Evolutionary conservation across 1,140 invertebrate genomes (phyloP), one percentile per base, ranked within the genome.

Genomic region (Trachymyrmex septentrionalis): DNA sequence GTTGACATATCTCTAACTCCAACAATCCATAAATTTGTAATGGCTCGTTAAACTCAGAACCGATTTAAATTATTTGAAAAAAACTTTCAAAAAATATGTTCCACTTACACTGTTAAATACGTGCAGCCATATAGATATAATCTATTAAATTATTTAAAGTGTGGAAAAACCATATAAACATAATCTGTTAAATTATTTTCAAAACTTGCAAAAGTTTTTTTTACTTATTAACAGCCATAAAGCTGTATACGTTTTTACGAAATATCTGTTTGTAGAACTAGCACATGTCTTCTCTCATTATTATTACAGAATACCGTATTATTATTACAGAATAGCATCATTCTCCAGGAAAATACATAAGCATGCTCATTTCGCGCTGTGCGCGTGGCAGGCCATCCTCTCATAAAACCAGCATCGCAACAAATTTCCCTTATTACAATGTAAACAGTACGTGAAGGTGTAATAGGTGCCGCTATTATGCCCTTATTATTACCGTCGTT

Each of bases 391-490:
- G 55, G 24, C 55, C 71, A 73, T 75, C 14, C 27, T 48, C 69
- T 24, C 24, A 71, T 81, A 81, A 81, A 81, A 72, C 50, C 34
- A 38, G 3, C 69, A 67, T 82, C 38, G 38, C 80, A 84, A 84
- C 80, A 84, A 84, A 84, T 84, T 73, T 84, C 57, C 55, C 27
- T 84, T 84, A 84, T 84, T 84, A 84, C 80, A 75, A 84, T 55
- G 80, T 72, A 72, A 73, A 69, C 38, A 57, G 80, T 30, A 80
- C 44, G 77, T 53, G 73, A 84, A 84, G 27, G 69, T 38, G n/a
- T 75, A 73, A 84, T 84, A 72, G 69, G 69, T 21, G 57, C 44
- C 7, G 27, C 80, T 75, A 75, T 84, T 84, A 84, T 21, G 57
- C 44, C 7, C n/a, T 69, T 75, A 75, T 84, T 84, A 84, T 84